These are phyloP conservation scores for Darevskia mixta DNA, from an alignment of 2,797 vertebrate genomes.

Conservation along the genomic window DNA sequence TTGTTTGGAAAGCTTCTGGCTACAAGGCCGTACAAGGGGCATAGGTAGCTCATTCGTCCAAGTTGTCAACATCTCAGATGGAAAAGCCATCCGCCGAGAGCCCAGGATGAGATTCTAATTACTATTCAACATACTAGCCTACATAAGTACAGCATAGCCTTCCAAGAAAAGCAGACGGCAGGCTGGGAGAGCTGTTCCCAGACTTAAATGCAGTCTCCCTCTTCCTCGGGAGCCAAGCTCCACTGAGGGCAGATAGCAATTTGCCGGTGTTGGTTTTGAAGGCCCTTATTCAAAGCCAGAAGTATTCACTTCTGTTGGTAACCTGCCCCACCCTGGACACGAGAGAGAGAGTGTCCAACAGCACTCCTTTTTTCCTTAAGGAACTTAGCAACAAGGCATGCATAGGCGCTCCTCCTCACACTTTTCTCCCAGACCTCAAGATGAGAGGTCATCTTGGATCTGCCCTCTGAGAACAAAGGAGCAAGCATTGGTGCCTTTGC, in stretches of 20 bases:
- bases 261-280: slow-evolving; percentile 34
- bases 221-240: slow-evolving; percentile 9
- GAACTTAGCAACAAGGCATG: background rate
- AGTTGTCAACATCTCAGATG: slow-evolving; percentile 47
- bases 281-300: background rate
- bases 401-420: too few relatives aligned
- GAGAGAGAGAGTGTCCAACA: background rate
- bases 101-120: slow-evolving; percentile 70
- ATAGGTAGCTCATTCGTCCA: slow-evolving; percentile 15
- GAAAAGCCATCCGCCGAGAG: slow-evolving; percentile 38
- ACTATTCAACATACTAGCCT: slow-evolving; percentile 66
- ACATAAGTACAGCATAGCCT: slow-evolving; percentile 64
- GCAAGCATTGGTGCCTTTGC: background rate
- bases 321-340: background rate
- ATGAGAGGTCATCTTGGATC: background rate
- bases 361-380: too few relatives aligned
- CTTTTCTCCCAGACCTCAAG: too few relatives aligned
- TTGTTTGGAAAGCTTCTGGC: slow-evolving; percentile 12
- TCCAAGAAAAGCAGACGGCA: slow-evolving; percentile 76
- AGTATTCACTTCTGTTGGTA: background rate
- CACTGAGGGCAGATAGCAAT: slow-evolving; percentile 35
- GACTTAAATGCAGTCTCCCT: slow-evolving; percentile 52
- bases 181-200: slow-evolving; percentile 47
- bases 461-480: background rate
- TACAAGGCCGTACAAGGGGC: slow-evolving; percentile 38